These are phyloP conservation scores for Mesorhabditis belari DNA, from an alignment of 2,888 invertebrate species.

Conservation along the genomic window DNA sequence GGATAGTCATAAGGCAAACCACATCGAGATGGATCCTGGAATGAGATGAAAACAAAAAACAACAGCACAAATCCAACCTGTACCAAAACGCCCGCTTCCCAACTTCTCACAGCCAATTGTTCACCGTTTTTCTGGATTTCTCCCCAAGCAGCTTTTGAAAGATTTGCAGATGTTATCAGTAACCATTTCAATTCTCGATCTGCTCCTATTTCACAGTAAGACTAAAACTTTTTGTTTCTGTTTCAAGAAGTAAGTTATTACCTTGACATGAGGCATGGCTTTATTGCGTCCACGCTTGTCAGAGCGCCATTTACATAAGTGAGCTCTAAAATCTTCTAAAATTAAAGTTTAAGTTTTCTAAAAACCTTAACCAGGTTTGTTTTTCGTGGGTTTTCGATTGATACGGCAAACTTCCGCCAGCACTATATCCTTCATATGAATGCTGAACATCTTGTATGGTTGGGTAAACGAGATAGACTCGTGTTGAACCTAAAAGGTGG, in stretches of 20 bases:
- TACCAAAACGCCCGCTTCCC: slow-evolving; percentile 44
- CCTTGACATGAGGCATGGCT: slow-evolving; percentile 92
- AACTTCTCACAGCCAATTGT: slow-evolving; percentile 30
- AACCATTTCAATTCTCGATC: slow-evolving; percentile 30
- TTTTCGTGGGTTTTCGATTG: slow-evolving; percentile 66
- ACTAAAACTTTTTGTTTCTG: too few relatives aligned
- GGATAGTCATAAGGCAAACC: slow-evolving; percentile 42
- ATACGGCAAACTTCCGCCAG: slow-evolving; percentile 84
- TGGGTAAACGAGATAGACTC: slow-evolving; percentile 63
- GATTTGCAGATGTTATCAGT: slow-evolving; percentile 71
- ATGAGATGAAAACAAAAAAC: slow-evolving; percentile 1
- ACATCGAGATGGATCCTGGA: slow-evolving; percentile 14
- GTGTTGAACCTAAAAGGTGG: slow-evolving; percentile 2
- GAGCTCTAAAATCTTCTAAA: not conserved
- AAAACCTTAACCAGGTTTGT: slow-evolving; percentile 60
- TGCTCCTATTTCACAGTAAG: slow-evolving; percentile 14
- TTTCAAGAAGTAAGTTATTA: slow-evolving; percentile 66
- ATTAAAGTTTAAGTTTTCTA: not conserved
- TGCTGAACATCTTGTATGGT: slow-evolving; percentile 73
- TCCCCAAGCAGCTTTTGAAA: slow-evolving; percentile 97
- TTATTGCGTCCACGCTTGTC: slow-evolving; percentile 65
- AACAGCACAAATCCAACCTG: slow-evolving; percentile 4
- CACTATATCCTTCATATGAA: slow-evolving; percentile 76
- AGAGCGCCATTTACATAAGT: slow-evolving; percentile 67
- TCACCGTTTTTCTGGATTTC: slow-evolving; percentile 53